Evolutionary conservation across 2,113 vertebrate genomes (phyloP).

Genomic region (Pelobates fuscus): DNA sequence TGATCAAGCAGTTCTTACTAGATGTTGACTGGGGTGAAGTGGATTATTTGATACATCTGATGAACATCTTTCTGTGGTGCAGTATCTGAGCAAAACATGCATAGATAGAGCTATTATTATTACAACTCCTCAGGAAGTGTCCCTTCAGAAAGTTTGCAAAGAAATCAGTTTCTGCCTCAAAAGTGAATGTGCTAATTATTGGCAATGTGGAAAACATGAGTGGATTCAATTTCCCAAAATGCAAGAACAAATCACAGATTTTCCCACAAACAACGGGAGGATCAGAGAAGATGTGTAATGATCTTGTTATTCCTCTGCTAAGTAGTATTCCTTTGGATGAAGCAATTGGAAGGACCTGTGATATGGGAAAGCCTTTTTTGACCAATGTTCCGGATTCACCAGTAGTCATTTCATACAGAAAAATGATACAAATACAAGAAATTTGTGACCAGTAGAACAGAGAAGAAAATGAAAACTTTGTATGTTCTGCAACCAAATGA

Average conservation of each 20-base stretch:
- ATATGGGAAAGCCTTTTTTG: slow-evolving; percentile 87
- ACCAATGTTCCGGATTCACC: slow-evolving; percentile 79
- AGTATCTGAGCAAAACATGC: slow-evolving; percentile 78
- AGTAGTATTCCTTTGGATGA: slow-evolving; percentile 90
- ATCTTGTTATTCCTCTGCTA: slow-evolving; percentile 80
- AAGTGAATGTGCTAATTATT: slow-evolving; percentile 89
- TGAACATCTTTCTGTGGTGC: slow-evolving; percentile 89
- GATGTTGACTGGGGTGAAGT: slow-evolving; percentile 96
- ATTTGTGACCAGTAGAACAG: too few species aligned
- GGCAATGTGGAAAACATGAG: slow-evolving; percentile 98
- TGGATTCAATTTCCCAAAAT: slow-evolving; percentile 89
- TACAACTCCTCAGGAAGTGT: slow-evolving; percentile 95
- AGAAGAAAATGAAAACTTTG: too few species aligned
- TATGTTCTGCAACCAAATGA: too few species aligned
- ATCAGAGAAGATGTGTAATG: slow-evolving; percentile 85
- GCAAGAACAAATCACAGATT: slow-evolving; percentile 93
- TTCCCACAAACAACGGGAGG: slow-evolving; percentile 90
- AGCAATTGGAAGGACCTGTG: slow-evolving; percentile 88
- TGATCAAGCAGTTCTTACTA: slow-evolving; percentile 96
- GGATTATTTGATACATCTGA: slow-evolving; percentile 95
- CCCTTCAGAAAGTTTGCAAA: slow-evolving; percentile 93
- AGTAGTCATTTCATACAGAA: slow-evolving; percentile 74
- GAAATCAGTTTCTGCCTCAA: slow-evolving; percentile 93
- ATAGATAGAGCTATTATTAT: slow-evolving; percentile 87
- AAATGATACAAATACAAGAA: slow-evolving; percentile 84